Base-by-base conservation (phyloP, 2,797 vertebrate species). In the Chromis chromis region DNA sequence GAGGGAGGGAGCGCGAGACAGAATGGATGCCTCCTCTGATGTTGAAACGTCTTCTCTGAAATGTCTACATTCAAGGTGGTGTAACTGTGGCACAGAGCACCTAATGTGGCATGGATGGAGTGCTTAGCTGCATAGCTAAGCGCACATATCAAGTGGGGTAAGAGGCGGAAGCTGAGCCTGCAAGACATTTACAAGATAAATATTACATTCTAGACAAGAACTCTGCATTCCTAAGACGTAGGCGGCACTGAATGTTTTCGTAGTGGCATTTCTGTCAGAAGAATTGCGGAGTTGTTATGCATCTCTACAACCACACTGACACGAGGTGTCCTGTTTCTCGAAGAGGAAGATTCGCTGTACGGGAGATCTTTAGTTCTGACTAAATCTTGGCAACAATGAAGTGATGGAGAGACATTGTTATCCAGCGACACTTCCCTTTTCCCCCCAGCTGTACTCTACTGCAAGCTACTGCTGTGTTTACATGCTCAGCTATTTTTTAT, bases 161-260 rank as follows among this genome's bases (percentile, higher is more conserved):
- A 86, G 70, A 88, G 74, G 81, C 56, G 4, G 84, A 78, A 70
- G 86, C 82, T 76, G 86, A 88, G 85, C 82, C 83, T 76, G 81
- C 72, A 46, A 88, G 88, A 87, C 86, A 87, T 90, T 91, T 92
- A 88, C 90, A 78, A 90, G 87, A 91, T 93, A 91, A 90, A 93
- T 93, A 93, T 93, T 92, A 90, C 82, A 88, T 91, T 81, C 87
- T 57, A 86, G 83, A 92, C 91, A 91, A 84, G 86, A 86, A 85
- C 79, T 88, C 53, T 86, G 85, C 78, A 85, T 91, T 87, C 54
- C 66, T 73, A 68, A 88, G 85, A 88, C 59, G 86, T 89, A 82
- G 84, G 87, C 74, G 65, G 89, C 77, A 70, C 78, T 70, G 59
- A 74, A 78, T 88, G 89, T 89, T 91, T 91, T 87, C 65, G 40